Evolutionary conservation across 2,797 vertebrate species (phyloP).

Genomic region (Typhlichthys eigenmanni): DNA sequence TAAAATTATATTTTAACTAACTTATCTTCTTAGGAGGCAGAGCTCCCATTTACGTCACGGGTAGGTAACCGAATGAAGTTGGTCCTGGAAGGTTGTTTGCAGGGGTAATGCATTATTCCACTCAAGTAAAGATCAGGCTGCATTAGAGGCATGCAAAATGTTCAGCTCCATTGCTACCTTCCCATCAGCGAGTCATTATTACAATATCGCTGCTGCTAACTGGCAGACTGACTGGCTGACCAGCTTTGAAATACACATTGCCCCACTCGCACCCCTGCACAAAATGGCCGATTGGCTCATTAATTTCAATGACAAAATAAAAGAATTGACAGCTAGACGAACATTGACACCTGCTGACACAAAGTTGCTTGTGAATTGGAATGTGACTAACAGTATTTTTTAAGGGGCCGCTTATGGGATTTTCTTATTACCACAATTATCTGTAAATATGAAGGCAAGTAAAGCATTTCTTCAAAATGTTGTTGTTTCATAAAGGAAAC

Average conservation of each 20-base stretch:
- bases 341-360: slow-evolving; percentile 78
- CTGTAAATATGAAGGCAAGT: no score
- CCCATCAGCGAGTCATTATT: slow-evolving; percentile 95
- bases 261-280: slow-evolving; percentile 83
- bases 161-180: slow-evolving; percentile 92
- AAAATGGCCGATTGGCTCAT: slow-evolving; percentile 93
- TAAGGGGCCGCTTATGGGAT: not conserved
- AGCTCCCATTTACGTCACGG: no score
- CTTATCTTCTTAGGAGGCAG: no score
- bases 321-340: slow-evolving; percentile 85
- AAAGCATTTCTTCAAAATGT: no score
- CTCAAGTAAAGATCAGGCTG: slow-evolving; percentile 89
- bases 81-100: slow-evolving; percentile 53
- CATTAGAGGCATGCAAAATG: slow-evolving; percentile 89
- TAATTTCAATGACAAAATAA: slow-evolving; percentile 93
- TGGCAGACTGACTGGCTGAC: slow-evolving; percentile 91
- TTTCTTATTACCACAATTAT: no score
- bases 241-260: slow-evolving; percentile 91
- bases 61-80: slow-evolving; percentile 8
- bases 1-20: no score
- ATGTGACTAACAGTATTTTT: slow-evolving; percentile 41
- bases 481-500: not conserved
- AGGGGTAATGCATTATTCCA: slow-evolving; percentile 82
- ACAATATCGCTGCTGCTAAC: slow-evolving; percentile 93
- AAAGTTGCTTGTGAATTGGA: slow-evolving; percentile 79